These are phyloP conservation scores for Pimephales promelas DNA, from an alignment of 2,113 vertebrate genomes.

Conservation along the genomic window DNA sequence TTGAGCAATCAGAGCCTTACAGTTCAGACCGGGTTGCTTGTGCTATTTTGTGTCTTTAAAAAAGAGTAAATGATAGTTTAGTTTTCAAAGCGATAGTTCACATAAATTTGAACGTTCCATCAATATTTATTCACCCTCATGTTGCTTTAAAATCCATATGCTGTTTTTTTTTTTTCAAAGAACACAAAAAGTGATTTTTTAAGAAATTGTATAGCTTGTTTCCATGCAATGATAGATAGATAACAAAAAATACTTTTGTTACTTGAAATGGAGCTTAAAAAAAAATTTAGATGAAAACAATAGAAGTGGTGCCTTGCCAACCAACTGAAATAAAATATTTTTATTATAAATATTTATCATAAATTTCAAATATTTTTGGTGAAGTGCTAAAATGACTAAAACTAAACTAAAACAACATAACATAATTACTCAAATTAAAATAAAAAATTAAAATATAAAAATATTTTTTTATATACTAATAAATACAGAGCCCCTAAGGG, in stretches of 20 bases:
- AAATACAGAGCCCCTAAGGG: too few species aligned
- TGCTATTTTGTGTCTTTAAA: slow-evolving; percentile 5
- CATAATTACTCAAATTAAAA: background rate
- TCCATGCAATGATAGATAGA: background rate
- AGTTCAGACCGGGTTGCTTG: slow-evolving; percentile 12
- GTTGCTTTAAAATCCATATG: background rate
- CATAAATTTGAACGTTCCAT: background rate
- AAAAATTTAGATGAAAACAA: background rate
- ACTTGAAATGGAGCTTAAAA: background rate
- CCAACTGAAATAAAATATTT: background rate
- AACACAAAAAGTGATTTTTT: background rate
- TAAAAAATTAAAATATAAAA: background rate
- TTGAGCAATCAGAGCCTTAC: background rate
- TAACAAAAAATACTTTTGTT: background rate
- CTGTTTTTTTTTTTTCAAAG: background rate
- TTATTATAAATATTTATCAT: too few species aligned
- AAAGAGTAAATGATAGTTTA: background rate
- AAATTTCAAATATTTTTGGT: background rate
- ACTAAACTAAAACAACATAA: background rate
- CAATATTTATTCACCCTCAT: background rate
- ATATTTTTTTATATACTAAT: background rate
- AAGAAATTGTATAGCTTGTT: background rate
- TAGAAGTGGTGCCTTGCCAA: background rate
- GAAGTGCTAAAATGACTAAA: background rate
- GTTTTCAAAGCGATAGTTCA: background rate